Conservation (phyloP, 2,113 vertebrate species). For the Callipepla squamata region DNA sequence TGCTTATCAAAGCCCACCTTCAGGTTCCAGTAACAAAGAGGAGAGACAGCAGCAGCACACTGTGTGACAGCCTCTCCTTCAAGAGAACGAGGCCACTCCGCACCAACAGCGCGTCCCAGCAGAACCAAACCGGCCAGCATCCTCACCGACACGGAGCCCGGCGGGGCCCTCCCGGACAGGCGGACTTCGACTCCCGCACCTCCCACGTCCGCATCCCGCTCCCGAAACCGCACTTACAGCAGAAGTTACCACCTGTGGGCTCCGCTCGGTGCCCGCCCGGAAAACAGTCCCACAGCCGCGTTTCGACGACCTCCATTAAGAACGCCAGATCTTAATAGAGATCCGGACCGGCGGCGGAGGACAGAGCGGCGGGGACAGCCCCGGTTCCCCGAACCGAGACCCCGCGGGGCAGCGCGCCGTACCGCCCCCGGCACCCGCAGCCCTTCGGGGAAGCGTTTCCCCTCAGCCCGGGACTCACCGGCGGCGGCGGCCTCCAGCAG, state of each 20-base stretch:
- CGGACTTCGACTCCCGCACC: fast-evolving
- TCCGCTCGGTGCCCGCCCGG: neutral
- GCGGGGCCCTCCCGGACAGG: fast-evolving
- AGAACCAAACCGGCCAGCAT: fast-evolving
- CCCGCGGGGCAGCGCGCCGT: no score
- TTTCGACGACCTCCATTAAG: neutral
- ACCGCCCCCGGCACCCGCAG: neutral
- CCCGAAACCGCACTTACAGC: neutral
- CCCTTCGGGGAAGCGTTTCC: neutral
- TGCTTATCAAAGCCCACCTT: fast-evolving
- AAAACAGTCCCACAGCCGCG: neutral
- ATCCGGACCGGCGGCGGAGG: neutral
- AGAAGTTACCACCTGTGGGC: neutral
- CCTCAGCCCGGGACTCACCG: constrained; percentile 78
- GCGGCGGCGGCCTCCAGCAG: constrained; percentile 80
- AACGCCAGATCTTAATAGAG: neutral
- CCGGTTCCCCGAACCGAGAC: no score
- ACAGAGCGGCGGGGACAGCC: neutral
- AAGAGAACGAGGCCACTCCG: fast-evolving
- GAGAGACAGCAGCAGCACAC: fast-evolving
- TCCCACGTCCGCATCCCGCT: fast-evolving
- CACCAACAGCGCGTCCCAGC: fast-evolving
- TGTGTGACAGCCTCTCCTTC: fast-evolving
- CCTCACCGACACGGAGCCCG: neutral
- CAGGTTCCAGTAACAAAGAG: fast-evolving